Evolutionary conservation across 1,140 invertebrate species (phyloP).

Genomic region (Penaeus japonicus): DNA sequence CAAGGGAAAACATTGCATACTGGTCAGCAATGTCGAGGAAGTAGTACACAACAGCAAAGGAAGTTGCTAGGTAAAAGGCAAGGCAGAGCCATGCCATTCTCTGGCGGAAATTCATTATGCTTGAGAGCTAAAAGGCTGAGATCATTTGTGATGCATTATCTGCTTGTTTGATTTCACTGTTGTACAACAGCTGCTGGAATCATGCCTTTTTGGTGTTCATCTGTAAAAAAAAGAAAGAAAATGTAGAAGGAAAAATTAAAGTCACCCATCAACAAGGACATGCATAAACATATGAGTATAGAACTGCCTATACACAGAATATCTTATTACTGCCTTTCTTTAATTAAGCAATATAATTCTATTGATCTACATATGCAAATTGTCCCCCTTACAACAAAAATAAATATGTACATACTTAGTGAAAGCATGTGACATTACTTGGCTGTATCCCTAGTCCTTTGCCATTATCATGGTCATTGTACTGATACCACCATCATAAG

Average conservation of each 20-base stretch:
- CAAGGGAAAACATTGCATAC: constrained; percentile 35
- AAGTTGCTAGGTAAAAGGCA: constrained; percentile 39
- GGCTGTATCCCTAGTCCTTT: no score
- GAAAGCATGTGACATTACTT: no score
- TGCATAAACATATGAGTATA: background rate
- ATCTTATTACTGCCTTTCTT: background rate
- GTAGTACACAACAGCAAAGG: constrained; percentile 35
- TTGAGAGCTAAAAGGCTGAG: background rate
- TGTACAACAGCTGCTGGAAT: background rate
- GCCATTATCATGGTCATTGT: no score
- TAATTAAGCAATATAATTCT: no score
- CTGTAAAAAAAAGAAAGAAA: background rate
- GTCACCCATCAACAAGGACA: background rate
- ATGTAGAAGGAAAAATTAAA: background rate
- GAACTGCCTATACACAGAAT: background rate
- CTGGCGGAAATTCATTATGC: constrained; percentile 45
- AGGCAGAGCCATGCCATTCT: constrained; percentile 48
- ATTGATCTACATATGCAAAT: no score
- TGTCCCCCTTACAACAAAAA: no score
- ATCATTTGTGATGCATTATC: background rate
- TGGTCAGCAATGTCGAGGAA: constrained; percentile 49
- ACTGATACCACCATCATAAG: no score
- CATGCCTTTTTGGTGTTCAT: background rate
- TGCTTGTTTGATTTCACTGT: background rate
- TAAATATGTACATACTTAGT: no score